A percentile compares a stretch with the other conserved stretches of the same genome.
These are phyloP conservation scores for Thera obeliscata DNA, from an alignment of 2,888 invertebrate species.

Conservation along the genomic window DNA sequence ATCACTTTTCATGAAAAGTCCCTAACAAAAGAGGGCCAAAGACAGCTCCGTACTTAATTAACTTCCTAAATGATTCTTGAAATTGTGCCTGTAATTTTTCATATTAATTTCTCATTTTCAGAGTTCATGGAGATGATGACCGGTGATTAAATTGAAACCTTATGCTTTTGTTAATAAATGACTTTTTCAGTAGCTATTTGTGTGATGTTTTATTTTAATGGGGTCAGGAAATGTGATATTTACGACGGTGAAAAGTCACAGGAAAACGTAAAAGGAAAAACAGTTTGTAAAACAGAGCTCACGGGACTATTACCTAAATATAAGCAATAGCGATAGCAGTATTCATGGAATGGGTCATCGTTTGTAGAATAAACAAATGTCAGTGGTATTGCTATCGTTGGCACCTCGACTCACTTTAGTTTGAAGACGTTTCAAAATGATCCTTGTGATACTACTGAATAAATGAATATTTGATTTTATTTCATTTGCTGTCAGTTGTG, in stretches of 20 bases:
- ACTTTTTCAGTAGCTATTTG: conserved; percentile 22
- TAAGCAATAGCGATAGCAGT: no score
- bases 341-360: no score
- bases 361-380: no score
- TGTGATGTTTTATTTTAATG: conserved; percentile 25
- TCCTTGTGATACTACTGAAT: no score
- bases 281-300: not conserved
- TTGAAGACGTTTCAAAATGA: no score
- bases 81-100: conserved; percentile 21
- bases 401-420: no score
- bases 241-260: not conserved
- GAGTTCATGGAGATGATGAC: conserved; percentile 94
- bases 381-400: no score
- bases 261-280: not conserved
- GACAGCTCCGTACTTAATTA: conserved; percentile 26
- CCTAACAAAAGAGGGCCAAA: conserved; percentile 28
- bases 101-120: conserved; percentile 68
- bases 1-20: not conserved
- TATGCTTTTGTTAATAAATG: conserved; percentile 39
- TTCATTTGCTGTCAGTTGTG: no score
- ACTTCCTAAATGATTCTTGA: conserved; percentile 20
- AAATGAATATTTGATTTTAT: no score
- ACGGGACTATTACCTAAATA: no score
- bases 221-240: conserved; percentile 7
- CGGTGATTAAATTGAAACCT: conserved; percentile 83